phyloP scores from a whole-genome alignment of 2,113 vertebrate species.

The Cheilinus undulatus region DNA sequence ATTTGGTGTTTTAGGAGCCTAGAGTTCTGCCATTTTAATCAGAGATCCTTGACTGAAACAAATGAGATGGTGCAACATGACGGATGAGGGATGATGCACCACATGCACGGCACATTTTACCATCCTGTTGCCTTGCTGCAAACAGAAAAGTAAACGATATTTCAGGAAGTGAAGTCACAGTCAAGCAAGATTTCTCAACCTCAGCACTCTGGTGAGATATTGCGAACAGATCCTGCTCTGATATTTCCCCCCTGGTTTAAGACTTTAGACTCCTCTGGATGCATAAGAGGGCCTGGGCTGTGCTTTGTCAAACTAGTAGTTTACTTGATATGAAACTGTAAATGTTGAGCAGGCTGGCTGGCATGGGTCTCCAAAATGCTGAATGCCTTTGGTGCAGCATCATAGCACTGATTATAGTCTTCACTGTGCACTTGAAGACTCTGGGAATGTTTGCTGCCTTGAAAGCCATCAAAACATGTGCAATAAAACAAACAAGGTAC shows the following conservation, averaged over 20 bases:
- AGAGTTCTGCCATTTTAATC: neutral
- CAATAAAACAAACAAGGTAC: neutral
- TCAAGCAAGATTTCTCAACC: conserved; percentile 43
- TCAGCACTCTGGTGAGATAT: neutral
- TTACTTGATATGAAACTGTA: neutral
- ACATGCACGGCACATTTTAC: conserved; percentile 2
- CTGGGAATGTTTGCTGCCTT: conserved; percentile 33
- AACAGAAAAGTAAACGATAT: conserved; percentile 69
- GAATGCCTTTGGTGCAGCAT: conserved; percentile 59
- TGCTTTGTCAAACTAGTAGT: no score
- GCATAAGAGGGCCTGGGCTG: neutral
- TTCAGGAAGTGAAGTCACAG: conserved; percentile 70
- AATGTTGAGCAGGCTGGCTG: neutral
- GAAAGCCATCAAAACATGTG: conserved; percentile 18
- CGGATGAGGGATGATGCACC: conserved; percentile 7
- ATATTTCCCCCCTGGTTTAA: neutral
- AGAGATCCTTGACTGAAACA: neutral
- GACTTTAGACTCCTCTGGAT: neutral
- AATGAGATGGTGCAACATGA: neutral
- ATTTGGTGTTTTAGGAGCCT: neutral
- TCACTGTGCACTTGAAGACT: conserved; percentile 16
- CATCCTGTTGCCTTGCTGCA: conserved; percentile 38
- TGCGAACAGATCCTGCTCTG: neutral
- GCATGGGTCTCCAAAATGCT: conserved; percentile 23
- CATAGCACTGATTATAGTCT: conserved; percentile 54